Evolutionary conservation across 2,113 vertebrate genomes (phyloP), one percentile per base, ranked within the genome.

Genomic region (Actinemys pallida): DNA sequence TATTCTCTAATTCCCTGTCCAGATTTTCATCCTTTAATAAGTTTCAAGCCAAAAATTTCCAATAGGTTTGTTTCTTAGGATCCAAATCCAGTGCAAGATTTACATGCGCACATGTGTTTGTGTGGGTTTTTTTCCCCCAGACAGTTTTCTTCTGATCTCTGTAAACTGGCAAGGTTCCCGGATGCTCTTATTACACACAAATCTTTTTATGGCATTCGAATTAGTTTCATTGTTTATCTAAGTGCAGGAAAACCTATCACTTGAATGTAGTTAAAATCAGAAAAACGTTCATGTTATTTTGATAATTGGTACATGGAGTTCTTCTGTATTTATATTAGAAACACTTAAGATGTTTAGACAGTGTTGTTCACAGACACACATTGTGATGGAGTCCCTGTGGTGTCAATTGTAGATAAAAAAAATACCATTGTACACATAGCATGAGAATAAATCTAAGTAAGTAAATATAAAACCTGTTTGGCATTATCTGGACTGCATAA

Each of bases 151-250:
- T 92, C 87, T 69, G 56, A 78, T 62, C 86, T 59, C 81, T 50
- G 42, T 31, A 5, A 90, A 87, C 83, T 91, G 42, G 31, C 53
- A 88, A 20, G 62, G 27, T 65, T 27, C 83, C 78, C 86, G 35
- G 1, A 4, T 6, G 10, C 50, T 94, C 84, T 90, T 54, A 27
- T 81, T 49, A 35, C 42, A 62, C 16, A 79, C 14, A 62, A 93
- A 72, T 14, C 16, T 14, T 92, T 69, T 90, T 69, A 84, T 82
- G 84, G 52, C 75, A 17, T 56, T 90, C 65, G 83, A 97, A 88
- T 97, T 89, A 95, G 5, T 87, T 78, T 93, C 31, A 76, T 54
- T 96, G 90, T 97, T 96, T 93, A 86, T 72, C 79, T 94, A 91
- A 91, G 78, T 14, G 39, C 82, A 92, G 57, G 85, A 91, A 88